A percentile compares a stretch with the other conserved stretches of the same genome.
phyloP scores from a whole-genome alignment of 2,797 vertebrate species.

The Lagorchestes hirsutus region DNA sequence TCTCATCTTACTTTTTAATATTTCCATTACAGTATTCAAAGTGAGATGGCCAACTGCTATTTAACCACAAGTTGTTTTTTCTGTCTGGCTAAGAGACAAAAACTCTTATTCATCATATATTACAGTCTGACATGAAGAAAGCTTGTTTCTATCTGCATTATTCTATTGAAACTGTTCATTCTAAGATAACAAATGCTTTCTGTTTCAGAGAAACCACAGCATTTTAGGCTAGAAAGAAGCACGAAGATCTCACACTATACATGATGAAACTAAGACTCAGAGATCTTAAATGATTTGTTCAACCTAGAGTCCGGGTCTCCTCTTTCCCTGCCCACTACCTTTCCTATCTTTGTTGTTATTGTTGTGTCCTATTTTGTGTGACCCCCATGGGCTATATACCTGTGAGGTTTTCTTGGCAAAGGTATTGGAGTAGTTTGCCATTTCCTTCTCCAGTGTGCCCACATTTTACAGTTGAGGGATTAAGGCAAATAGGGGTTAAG shows the following conservation, averaged over 20 bases:
- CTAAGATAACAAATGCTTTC: constrained; percentile 22
- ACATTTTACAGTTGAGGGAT: neutral
- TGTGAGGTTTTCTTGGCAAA: neutral
- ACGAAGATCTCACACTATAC: neutral
- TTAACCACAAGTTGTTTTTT: neutral
- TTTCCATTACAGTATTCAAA: constrained; percentile 35
- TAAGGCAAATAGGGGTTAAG: neutral
- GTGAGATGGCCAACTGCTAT: constrained; percentile 22
- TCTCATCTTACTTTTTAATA: neutral
- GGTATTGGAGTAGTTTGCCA: neutral
- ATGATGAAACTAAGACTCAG: neutral
- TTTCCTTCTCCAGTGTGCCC: neutral
- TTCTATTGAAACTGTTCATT: neutral
- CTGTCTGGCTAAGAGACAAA: neutral
- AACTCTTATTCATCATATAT: constrained; percentile 16
- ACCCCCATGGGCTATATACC: neutral
- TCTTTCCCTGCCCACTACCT: neutral
- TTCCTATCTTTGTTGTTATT: too few species aligned
- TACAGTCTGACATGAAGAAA: constrained; percentile 36
- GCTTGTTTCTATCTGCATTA: neutral
- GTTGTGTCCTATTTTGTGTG: neutral
- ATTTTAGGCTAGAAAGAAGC: constrained; percentile 3
- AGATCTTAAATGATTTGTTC: neutral
- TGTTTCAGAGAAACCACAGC: constrained; percentile 21
- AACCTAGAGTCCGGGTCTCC: neutral